Conservation (phyloP, 2,888 invertebrate genomes). For the Agrilus mali region DNA sequence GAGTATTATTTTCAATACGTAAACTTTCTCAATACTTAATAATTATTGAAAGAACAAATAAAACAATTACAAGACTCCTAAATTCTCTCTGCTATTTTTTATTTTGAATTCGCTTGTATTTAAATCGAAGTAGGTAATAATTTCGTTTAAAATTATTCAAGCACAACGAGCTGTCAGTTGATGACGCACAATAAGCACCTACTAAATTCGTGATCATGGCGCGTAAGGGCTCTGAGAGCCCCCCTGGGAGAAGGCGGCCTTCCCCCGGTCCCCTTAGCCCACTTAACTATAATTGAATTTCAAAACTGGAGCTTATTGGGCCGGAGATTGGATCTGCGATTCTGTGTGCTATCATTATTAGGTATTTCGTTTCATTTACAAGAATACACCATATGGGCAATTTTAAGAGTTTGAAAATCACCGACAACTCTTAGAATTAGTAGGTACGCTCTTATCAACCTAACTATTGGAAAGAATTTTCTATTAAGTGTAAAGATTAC, state of each 20-base stretch:
- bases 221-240: slow-evolving; percentile 14
- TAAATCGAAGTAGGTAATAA: background rate
- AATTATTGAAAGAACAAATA: too few relatives aligned
- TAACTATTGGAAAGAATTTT: too few relatives aligned
- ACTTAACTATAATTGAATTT: slow-evolving; percentile 35
- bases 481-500: too few relatives aligned
- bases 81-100: too few relatives aligned
- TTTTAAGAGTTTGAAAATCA: slow-evolving; percentile 25
- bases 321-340: slow-evolving; percentile 29
- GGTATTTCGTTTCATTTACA: slow-evolving; percentile 32
- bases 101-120: too few relatives aligned
- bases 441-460: too few relatives aligned
- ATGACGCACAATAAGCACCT: slow-evolving; percentile 2
- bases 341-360: slow-evolving; percentile 26
- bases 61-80: too few relatives aligned
- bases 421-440: too few relatives aligned
- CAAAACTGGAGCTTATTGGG: slow-evolving; percentile 34
- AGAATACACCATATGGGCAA: slow-evolving; percentile 33
- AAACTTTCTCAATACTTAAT: too few relatives aligned
- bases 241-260: slow-evolving; percentile 18
- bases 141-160: background rate
- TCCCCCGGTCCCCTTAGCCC: slow-evolving; percentile 24
- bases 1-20: too few relatives aligned
- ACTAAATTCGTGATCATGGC: slow-evolving; percentile 14
- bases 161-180: background rate